phyloP scores from a whole-genome alignment of 2,797 vertebrate genomes.

The Pangasius sanitwongsei region DNA sequence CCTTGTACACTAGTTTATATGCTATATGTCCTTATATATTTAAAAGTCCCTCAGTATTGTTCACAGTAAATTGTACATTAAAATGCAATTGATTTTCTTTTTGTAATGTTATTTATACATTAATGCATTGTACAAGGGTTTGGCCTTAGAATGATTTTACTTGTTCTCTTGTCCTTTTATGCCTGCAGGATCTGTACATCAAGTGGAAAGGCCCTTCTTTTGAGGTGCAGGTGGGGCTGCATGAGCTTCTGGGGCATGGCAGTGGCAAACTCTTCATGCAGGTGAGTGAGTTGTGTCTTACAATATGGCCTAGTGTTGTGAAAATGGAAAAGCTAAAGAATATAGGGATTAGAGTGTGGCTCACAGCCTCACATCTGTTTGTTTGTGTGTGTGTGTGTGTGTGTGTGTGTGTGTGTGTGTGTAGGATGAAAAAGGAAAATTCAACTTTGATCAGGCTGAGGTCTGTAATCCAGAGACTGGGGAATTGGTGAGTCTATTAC shows the following conservation, averaged over 20 bases:
- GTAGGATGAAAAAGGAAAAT: slow-evolving; percentile 83
- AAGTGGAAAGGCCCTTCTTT: slow-evolving; percentile 89
- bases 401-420: background rate
- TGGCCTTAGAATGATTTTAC: background rate
- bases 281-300: slow-evolving; percentile 66
- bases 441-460: slow-evolving; percentile 84
- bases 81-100: background rate
- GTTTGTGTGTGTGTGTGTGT: background rate
- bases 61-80: background rate
- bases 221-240: slow-evolving; percentile 91
- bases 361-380: background rate
- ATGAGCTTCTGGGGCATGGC: slow-evolving; percentile 89
- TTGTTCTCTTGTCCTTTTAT: background rate
- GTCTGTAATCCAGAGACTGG: slow-evolving; percentile 88
- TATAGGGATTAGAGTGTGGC: background rate
- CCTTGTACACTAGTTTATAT: background rate
- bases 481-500: slow-evolving; percentile 75
- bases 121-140: background rate
- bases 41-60: background rate
- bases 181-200: slow-evolving; percentile 82
- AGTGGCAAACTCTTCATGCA: slow-evolving; percentile 91
- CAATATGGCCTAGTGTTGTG: background rate
- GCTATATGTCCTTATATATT: background rate
- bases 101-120: background rate
- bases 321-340: background rate